phyloP scores from a whole-genome alignment of 2,888 invertebrate species.

The Miltochrista miniata region DNA sequence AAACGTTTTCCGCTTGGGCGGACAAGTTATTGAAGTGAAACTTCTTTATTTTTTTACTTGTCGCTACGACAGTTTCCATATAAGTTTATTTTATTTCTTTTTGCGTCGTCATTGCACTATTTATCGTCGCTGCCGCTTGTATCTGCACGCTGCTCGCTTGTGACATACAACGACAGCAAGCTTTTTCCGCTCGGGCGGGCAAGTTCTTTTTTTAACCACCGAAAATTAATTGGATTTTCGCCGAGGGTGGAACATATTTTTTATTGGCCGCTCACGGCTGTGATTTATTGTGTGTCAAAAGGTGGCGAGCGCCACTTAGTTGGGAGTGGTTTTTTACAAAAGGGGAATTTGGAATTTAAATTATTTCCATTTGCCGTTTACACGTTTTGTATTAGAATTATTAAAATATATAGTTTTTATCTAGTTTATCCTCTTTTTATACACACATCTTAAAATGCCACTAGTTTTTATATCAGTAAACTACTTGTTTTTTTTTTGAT shows the following conservation, averaged over 20 bases:
- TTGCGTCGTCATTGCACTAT: slow-evolving; percentile 12
- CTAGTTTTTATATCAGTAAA: neutral
- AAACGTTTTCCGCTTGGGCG: slow-evolving; percentile 76
- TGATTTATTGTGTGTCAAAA: slow-evolving; percentile 83
- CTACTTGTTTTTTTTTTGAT: no score
- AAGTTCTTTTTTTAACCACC: slow-evolving; percentile 78
- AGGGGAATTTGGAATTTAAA: slow-evolving; percentile 63
- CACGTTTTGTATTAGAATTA: slow-evolving; percentile 26
- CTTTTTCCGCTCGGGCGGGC: slow-evolving; percentile 76
- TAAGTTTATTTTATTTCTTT: neutral
- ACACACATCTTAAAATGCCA: neutral
- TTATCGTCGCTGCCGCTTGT: slow-evolving; percentile 27
- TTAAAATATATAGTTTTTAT: slow-evolving; percentile 25
- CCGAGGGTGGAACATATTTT: slow-evolving; percentile 83
- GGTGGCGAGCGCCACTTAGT: slow-evolving; percentile 82
- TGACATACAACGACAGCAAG: slow-evolving; percentile 43
- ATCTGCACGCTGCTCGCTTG: slow-evolving; percentile 37
- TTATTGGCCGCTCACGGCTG: slow-evolving; percentile 80
- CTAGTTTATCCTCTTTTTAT: neutral
- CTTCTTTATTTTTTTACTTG: slow-evolving; percentile 36
- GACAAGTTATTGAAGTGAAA: slow-evolving; percentile 74
- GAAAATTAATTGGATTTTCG: slow-evolving; percentile 84
- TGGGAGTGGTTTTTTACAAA: slow-evolving; percentile 70
- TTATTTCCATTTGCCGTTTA: slow-evolving; percentile 51
- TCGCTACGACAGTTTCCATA: slow-evolving; percentile 17